These are phyloP conservation scores for Porites lobata DNA, from an alignment of 92 coral and sea anemone species.

Conservation along the genomic window DNA sequence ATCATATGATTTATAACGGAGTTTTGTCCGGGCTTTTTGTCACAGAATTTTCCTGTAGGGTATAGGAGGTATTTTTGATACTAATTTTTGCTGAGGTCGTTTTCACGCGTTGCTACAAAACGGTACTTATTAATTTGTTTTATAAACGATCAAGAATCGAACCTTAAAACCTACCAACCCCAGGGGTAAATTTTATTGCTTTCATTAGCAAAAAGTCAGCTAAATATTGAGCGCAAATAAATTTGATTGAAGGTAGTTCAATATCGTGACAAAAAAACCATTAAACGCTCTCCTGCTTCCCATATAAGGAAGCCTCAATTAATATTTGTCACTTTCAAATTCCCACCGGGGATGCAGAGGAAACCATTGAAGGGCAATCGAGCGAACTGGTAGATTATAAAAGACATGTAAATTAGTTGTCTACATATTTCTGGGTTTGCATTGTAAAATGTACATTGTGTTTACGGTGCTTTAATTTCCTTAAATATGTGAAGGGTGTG, in stretches of 20 bases:
- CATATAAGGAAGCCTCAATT: conserved; percentile 65
- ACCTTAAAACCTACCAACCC: background rate
- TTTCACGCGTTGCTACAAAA: background rate
- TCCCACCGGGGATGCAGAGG: conserved; percentile 27
- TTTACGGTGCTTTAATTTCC: conserved; percentile 48
- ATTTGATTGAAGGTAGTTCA: conserved; percentile 16
- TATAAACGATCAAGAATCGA: background rate
- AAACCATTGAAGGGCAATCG: conserved; percentile 47
- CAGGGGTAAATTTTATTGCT: conserved; percentile 10
- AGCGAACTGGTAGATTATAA: background rate
- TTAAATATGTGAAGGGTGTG: conserved; percentile 70
- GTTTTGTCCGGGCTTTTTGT: too few relatives aligned
- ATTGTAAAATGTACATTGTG: conserved; percentile 42
- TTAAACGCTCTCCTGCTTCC: conserved; percentile 24
- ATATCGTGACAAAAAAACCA: conserved; percentile 54
- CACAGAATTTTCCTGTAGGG: background rate
- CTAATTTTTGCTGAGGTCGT: background rate
- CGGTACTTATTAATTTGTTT: background rate
- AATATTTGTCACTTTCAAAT: conserved; percentile 54
- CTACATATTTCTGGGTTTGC: conserved; percentile 37
- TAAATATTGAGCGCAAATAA: background rate
- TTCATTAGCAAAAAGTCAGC: conserved; percentile 6
- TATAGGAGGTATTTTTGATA: background rate
- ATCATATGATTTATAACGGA: background rate
- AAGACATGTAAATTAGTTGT: conserved; percentile 45